A percentile compares a stretch with the other conserved stretches of the same genome.
These are phyloP conservation scores for Holothuria scabra DNA, from an alignment of 53 echinoderm and acorn worm species.

Conservation along the genomic window DNA sequence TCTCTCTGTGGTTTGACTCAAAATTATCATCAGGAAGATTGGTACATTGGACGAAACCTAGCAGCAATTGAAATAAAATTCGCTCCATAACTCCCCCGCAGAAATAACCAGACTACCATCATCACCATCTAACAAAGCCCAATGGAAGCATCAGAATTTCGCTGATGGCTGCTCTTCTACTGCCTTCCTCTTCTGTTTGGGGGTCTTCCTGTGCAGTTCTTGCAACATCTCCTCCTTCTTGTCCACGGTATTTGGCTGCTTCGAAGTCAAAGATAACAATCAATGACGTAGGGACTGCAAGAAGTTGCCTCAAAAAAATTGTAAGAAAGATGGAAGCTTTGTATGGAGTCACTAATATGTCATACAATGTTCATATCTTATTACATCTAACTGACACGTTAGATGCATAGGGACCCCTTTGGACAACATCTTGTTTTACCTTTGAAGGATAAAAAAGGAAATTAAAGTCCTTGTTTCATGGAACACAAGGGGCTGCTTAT, in stretches of 20 bases:
- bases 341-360: constrained; percentile 1
- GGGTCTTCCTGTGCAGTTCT: not conserved
- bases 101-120: constrained; percentile 30
- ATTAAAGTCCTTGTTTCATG: constrained; percentile 20
- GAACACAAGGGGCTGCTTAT: constrained; percentile 13
- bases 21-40: not conserved
- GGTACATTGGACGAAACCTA: constrained; percentile 22
- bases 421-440: constrained; percentile 9
- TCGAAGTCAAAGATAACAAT: not conserved
- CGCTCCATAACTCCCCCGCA: not conserved
- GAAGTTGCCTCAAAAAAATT: not conserved
- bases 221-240: constrained; percentile 20
- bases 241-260: constrained; percentile 28
- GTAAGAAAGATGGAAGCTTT: constrained; percentile 22
- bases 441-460: constrained; percentile 19
- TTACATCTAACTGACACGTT: constrained; percentile 21
- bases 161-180: constrained; percentile 35
- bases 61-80: not conserved
- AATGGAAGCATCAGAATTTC: constrained; percentile 40
- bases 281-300: not conserved
- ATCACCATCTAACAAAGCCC: constrained; percentile 19
- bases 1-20: constrained; percentile 40
- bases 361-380: constrained; percentile 21
- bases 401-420: not conserved
- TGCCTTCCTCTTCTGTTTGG: constrained; percentile 3